phyloP scores from a whole-genome alignment of 2,113 vertebrate genomes.

The Prochilodus magdalenae region DNA sequence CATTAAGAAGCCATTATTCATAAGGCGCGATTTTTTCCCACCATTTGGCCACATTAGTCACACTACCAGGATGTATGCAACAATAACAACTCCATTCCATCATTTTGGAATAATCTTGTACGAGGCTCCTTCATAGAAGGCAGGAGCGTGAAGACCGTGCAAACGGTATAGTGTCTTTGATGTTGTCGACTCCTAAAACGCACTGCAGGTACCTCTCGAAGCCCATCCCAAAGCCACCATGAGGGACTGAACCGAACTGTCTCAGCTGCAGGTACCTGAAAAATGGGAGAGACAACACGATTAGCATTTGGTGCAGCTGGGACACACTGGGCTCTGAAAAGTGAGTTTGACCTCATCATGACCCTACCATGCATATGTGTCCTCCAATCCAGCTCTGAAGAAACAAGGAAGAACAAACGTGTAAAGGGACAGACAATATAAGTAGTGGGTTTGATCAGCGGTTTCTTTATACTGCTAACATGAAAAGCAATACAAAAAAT shows the following conservation, averaged over 20 bases:
- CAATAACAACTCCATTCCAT: background rate
- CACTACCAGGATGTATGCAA: background rate
- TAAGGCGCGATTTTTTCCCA: background rate
- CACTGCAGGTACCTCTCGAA: slow-evolving; percentile 95
- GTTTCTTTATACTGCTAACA: background rate
- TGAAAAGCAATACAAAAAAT: no score
- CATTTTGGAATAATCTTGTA: background rate
- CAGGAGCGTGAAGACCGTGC: slow-evolving; percentile 93
- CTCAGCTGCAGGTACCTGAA: slow-evolving; percentile 95
- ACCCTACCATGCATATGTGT: slow-evolving; percentile 91
- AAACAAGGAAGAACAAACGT: slow-evolving; percentile 49
- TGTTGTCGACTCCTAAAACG: slow-evolving; percentile 92
- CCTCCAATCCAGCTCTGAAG: slow-evolving; percentile 82
- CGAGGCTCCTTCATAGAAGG: slow-evolving; percentile 53
- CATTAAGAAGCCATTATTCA: background rate
- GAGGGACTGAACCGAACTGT: slow-evolving; percentile 90
- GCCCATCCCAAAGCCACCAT: slow-evolving; percentile 96
- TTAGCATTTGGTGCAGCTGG: background rate
- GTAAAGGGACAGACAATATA: background rate
- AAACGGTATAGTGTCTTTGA: slow-evolving; percentile 97
- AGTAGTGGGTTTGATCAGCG: background rate
- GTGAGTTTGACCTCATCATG: background rate
- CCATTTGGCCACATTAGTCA: background rate
- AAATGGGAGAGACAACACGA: background rate
- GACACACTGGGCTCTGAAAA: background rate